Conservation (phyloP, 2,888 invertebrate species). For the Cordilura impudica region DNA sequence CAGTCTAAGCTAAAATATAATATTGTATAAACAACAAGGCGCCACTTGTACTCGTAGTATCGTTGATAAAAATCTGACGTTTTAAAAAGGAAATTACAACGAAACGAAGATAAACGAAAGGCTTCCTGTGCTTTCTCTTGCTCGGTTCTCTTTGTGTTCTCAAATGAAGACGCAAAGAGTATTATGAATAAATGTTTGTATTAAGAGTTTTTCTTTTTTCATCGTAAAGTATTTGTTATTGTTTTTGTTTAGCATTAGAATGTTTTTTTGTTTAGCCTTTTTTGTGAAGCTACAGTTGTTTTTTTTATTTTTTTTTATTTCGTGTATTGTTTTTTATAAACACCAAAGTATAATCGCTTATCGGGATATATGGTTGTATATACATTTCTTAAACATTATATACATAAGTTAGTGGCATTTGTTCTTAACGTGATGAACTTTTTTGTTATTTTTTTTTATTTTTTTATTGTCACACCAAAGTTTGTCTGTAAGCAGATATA, state of each 20-base stretch:
- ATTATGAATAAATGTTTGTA: conserved; percentile 22
- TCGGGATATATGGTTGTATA: conserved; percentile 3
- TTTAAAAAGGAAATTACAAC: conserved; percentile 6
- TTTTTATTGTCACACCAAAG: conserved; percentile 23
- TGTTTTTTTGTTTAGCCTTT: conserved; percentile 16
- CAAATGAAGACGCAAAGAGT: background rate
- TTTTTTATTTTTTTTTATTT: conserved; percentile 16
- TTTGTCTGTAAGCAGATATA: background rate
- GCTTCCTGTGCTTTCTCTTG: background rate
- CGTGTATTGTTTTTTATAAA: background rate
- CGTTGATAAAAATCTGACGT: conserved; percentile 40
- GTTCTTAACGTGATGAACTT: conserved; percentile 40
- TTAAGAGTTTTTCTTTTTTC: conserved; percentile 26
- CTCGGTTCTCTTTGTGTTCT: conserved; percentile 31
- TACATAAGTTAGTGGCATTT: conserved; percentile 28
- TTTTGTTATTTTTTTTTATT: background rate
- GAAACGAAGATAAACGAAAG: conserved; percentile 46
- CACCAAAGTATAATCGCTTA: background rate
- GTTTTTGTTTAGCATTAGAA: conserved; percentile 19
- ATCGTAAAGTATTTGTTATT: too few species aligned
- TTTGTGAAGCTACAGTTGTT: conserved; percentile 54
- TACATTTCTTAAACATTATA: background rate
- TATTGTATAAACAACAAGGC: conserved; percentile 47
- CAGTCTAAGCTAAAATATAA: conserved; percentile 45
- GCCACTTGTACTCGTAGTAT: conserved; percentile 59